A percentile compares a stretch with the other conserved stretches of the same genome.
Evolutionary conservation across 2,797 vertebrate species (phyloP).

Genomic region (Tragelaphus eurycerus): DNA sequence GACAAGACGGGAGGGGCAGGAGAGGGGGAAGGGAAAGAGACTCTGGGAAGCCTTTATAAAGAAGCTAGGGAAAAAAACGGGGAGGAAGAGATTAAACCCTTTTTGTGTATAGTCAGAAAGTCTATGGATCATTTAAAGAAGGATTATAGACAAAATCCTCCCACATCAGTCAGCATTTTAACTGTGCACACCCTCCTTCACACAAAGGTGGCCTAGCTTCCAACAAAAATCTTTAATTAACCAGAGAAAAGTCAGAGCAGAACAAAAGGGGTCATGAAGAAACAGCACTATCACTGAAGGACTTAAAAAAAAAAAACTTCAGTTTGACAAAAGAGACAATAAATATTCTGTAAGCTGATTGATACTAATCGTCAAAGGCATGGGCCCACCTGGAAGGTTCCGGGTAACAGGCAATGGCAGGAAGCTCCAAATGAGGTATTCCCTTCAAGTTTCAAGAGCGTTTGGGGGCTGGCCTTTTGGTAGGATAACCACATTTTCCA

Average conservation of each 20-base stretch:
- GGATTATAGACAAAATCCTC: neutral
- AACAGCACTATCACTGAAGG: neutral
- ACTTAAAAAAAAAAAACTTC: neutral
- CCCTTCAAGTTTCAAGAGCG: neutral
- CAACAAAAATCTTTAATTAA: neutral
- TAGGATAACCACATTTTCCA: neutral
- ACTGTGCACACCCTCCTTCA: neutral
- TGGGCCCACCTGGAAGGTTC: neutral
- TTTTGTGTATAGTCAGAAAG: neutral
- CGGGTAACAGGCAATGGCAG: neutral
- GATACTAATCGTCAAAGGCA: neutral
- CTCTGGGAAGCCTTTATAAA: neutral
- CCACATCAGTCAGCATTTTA: neutral
- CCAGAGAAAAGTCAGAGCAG: neutral
- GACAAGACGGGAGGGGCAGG: neutral
- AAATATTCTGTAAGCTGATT: neutral
- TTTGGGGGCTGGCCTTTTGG: neutral
- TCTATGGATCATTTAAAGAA: neutral
- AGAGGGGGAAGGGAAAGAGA: neutral
- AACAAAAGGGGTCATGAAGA: neutral
- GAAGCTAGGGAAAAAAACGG: neutral
- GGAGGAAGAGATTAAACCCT: neutral
- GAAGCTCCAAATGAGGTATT: neutral
- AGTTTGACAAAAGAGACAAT: neutral
- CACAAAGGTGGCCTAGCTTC: neutral